These are phyloP conservation scores for Drepana arcuata DNA, from an alignment of 1,140 invertebrate genomes.

Conservation along the genomic window DNA sequence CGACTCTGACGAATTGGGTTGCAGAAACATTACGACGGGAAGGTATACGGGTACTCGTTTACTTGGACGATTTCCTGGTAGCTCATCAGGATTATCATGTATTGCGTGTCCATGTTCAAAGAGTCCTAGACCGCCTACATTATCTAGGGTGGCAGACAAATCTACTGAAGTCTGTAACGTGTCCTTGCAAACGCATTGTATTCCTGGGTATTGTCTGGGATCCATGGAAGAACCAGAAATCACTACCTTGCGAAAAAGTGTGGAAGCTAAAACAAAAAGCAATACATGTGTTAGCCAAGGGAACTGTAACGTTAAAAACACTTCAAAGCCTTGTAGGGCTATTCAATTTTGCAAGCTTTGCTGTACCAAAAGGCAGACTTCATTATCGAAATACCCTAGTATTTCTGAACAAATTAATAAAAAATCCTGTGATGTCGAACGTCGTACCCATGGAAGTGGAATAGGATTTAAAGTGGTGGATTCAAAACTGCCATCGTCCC, in stretches of 20 bases:
- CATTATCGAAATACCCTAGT: constrained; percentile 14
- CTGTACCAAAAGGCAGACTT: constrained; percentile 63
- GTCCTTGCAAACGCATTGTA: constrained; percentile 24
- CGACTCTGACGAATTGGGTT: constrained; percentile 32
- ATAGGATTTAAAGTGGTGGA: constrained; percentile 8
- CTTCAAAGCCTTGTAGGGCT: constrained; percentile 12
- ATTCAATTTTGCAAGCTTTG: constrained; percentile 63
- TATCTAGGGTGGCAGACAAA: constrained; percentile 33
- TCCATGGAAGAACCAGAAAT: constrained; percentile 21
- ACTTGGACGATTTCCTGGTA: constrained; percentile 26
- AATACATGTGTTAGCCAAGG: constrained; percentile 2
- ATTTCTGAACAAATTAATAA: background rate
- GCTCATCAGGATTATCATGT: constrained; percentile 5
- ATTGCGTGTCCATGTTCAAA: background rate
- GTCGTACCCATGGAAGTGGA: background rate
- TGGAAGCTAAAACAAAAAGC: constrained; percentile 12
- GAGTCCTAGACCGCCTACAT: constrained; percentile 6
- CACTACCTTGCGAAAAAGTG: constrained; percentile 18
- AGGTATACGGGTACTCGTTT: constrained; percentile 23
- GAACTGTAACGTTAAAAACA: constrained; percentile 15
- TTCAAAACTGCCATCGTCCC: constrained; percentile 7
- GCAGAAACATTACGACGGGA: constrained; percentile 22
- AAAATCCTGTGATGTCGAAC: background rate
- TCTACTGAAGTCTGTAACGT: constrained; percentile 24
- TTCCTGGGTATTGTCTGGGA: constrained; percentile 38